Conservation (phyloP, 2,888 invertebrate species). For the Tanypteryx hageni region DNA sequence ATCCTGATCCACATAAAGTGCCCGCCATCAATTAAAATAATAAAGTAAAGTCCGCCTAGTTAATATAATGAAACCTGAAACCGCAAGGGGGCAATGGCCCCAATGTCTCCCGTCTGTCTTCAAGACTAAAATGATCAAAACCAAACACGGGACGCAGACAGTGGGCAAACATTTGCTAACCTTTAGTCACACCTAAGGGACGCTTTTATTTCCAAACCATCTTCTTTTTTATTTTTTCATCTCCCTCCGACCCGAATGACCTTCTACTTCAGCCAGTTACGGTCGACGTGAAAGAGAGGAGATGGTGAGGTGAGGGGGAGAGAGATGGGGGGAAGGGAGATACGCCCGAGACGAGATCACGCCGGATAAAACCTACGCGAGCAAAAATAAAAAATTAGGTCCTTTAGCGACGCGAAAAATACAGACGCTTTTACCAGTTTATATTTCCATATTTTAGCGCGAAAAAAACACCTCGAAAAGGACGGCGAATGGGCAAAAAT, state of each 20-base stretch:
- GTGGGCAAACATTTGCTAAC: slow-evolving; percentile 14
- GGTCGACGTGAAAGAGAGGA: not conserved
- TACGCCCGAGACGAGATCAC: too few relatives aligned
- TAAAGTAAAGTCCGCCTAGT: not conserved
- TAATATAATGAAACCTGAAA: not conserved
- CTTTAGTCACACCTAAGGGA: not conserved
- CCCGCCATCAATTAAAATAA: not conserved
- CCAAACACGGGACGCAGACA: not conserved
- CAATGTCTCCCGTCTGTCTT: not conserved
- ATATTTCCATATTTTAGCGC: too few relatives aligned
- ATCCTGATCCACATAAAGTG: not conserved
- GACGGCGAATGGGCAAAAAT: too few relatives aligned
- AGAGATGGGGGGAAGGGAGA: too few relatives aligned
- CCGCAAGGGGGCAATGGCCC: not conserved
- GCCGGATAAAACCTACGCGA: too few relatives aligned
- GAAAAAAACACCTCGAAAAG: too few relatives aligned
- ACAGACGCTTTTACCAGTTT: too few relatives aligned
- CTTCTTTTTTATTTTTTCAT: not conserved
- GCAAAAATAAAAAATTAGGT: too few relatives aligned
- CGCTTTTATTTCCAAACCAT: not conserved
- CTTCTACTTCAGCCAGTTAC: not conserved
- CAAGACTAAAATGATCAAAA: not conserved
- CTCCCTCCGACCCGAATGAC: not conserved
- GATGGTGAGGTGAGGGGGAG: not conserved
- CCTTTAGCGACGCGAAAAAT: too few relatives aligned